Conservation (phyloP, 2,797 vertebrate genomes). For the Psittacula derbiana region DNA sequence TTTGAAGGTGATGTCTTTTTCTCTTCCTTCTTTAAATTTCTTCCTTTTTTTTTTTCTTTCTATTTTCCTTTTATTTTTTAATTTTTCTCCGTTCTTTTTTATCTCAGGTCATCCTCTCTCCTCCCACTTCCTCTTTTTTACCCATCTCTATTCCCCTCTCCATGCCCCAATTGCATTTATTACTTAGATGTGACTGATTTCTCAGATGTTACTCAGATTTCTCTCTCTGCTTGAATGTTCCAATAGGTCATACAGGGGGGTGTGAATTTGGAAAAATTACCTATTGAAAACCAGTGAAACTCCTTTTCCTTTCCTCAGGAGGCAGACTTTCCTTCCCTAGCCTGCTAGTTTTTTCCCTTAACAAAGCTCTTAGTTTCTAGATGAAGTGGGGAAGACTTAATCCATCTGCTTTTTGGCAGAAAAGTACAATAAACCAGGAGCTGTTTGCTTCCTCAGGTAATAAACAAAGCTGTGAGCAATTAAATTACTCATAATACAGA, state of each 20-base stretch:
- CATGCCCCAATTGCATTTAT: not conserved
- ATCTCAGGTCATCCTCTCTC: not conserved
- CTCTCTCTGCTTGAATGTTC: not conserved
- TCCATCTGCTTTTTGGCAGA: not conserved
- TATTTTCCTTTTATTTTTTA: fast-evolving
- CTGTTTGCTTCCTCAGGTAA: not conserved
- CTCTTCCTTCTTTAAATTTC: fast-evolving
- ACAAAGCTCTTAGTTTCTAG: not conserved
- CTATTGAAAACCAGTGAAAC: not conserved
- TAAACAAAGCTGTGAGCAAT: not conserved
- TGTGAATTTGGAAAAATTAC: not conserved
- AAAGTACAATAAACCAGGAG: not conserved
- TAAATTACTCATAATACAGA: not conserved
- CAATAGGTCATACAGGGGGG: not conserved
- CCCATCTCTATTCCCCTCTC: not conserved
- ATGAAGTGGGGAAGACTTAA: not conserved
- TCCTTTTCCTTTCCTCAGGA: not conserved
- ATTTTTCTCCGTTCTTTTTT: not conserved
- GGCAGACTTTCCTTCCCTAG: not conserved
- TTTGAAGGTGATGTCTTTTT: not conserved
- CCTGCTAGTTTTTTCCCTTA: not conserved
- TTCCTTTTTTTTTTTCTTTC: fast-evolving
- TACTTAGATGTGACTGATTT: not conserved
- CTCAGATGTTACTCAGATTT: not conserved
- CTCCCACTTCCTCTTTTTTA: not conserved